These are phyloP conservation scores for Clusia tigrina DNA, from an alignment of 2,888 invertebrate genomes.

Conservation along the genomic window DNA sequence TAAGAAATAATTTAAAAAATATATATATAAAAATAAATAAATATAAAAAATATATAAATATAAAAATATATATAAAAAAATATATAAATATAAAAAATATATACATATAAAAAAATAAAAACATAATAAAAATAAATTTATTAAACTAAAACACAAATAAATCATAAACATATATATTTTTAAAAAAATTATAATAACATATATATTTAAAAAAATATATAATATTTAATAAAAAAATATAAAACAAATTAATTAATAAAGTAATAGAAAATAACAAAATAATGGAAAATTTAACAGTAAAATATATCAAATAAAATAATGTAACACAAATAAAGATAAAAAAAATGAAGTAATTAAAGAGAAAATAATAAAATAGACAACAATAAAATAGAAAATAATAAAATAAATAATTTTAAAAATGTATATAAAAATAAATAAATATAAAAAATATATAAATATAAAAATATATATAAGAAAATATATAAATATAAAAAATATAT, in stretches of 20 bases:
- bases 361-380: neutral
- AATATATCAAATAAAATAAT: neutral
- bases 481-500: too few relatives aligned
- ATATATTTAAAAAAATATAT: too few relatives aligned
- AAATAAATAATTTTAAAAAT: neutral
- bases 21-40: neutral
- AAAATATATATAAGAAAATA: neutral
- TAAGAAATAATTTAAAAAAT: neutral
- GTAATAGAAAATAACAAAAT: neutral
- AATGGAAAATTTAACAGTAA: neutral
- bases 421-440: neutral
- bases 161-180: too few relatives aligned
- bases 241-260: neutral
- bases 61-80: neutral
- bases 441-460: neutral
- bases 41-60: neutral
- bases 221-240: neutral
- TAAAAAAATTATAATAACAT: too few relatives aligned
- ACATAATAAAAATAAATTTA: neutral
- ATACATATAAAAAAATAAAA: neutral
- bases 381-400: too few relatives aligned
- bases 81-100: neutral
- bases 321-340: neutral
- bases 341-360: neutral
- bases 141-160: slow-evolving; percentile 5